These are phyloP conservation scores for Epirrita christyi DNA, from an alignment of 2,888 invertebrate genomes.

Conservation along the genomic window DNA sequence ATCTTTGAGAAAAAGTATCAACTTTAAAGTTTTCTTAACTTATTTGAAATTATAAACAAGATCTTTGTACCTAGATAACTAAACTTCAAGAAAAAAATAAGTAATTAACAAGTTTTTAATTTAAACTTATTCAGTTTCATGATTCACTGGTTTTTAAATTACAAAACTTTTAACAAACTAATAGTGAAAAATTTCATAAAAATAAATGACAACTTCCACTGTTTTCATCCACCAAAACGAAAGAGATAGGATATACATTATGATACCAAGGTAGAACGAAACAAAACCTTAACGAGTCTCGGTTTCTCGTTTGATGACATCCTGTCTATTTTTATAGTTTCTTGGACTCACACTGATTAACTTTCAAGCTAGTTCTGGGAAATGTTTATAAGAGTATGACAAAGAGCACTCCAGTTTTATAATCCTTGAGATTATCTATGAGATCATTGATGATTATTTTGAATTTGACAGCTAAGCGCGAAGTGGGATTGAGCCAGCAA, in stretches of 20 bases:
- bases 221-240: constrained; percentile 8
- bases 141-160: not conserved
- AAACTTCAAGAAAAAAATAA: too few species aligned
- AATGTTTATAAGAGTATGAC: constrained; percentile 10
- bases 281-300: constrained; percentile 17
- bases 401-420: not conserved
- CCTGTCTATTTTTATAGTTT: constrained; percentile 28
- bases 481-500: too few species aligned
- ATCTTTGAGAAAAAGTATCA: too few species aligned
- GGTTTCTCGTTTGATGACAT: constrained; percentile 17
- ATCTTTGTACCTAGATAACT: too few species aligned
- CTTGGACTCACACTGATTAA: constrained; percentile 16
- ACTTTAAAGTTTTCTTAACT: too few species aligned
- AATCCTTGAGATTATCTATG: too few species aligned
- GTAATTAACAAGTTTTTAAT: too few species aligned
- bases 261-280: constrained; percentile 1
- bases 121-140: not conserved
- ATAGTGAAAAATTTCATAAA: not conserved
- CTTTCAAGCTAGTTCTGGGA: constrained; percentile 21
- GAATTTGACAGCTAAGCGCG: too few species aligned
- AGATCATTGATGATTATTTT: too few species aligned
- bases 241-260: constrained; percentile 4
- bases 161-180: not conserved
- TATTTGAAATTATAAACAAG: too few species aligned
- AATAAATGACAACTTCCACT: not conserved